Base-by-base conservation (phyloP, 2,888 invertebrate species). In the Chalcis sispes region DNA sequence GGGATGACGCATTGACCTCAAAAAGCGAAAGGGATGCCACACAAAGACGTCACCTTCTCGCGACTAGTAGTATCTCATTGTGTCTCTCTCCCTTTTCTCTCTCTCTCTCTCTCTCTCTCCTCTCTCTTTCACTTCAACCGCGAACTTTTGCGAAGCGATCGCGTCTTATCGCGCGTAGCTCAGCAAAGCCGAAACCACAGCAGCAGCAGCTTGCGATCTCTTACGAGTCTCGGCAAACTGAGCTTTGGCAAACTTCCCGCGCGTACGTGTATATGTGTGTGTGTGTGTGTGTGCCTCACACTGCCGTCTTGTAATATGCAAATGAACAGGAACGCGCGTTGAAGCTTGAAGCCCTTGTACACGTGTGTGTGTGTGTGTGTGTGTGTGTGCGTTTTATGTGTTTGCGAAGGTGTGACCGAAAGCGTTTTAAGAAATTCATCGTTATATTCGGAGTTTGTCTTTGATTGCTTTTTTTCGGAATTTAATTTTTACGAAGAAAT, bases 191-290 rank as follows among this genome's bases (percentile, higher is more conserved):
- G 42, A 8, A 20, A 36, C 15, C n/a, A n/a, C n/a, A n/a, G n/a
- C n/a, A n/a, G n/a, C n/a, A n/a, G n/a, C n/a, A n/a, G n/a, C n/a
- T n/a, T n/a, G n/a, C n/a, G n/a, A n/a, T n/a, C n/a, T n/a, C n/a
- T 15, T 15, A 15, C 23, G 42, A 42, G 25, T 40, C 15, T 1
- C 23, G n/a, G n/a, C n/a, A n/a, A n/a, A n/a, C n/a, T n/a, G 13
- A 32, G 20, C 54, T 25, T 72, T 76, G 72, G 72, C 72, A 72
- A 50, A 29, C 25, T 76, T 76, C 67, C 76, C 67, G 67, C 46
- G 46, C 54, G n/a, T n/a, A 50, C 64, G 72, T 50, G n/a, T n/a
- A n/a, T n/a, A n/a, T n/a, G n/a, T n/a, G n/a, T n/a, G n/a, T n/a
- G n/a, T n/a, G n/a, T n/a, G n/a, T n/a, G n/a, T n/a, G n/a, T n/a